Percentiles rank a stretch among this genome's conserved stretches.
Conservation (phyloP, 2,888 invertebrate genomes). For the Cephus nigrinus region DNA sequence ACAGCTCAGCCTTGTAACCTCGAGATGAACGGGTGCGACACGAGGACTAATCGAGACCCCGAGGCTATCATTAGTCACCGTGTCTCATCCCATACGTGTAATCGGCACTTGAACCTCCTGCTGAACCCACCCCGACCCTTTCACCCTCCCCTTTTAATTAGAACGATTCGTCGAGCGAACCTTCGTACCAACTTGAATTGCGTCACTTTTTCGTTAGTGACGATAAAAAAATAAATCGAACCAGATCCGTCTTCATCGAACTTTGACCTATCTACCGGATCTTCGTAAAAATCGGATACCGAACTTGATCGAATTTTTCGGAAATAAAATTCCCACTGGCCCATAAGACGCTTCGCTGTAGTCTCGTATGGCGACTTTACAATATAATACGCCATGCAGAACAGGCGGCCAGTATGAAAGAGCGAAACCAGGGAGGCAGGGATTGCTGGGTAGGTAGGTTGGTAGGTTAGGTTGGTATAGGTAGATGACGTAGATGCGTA, state of each 20-base stretch:
- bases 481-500: slow-evolving; percentile 61
- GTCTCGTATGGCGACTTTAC: background rate
- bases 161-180: background rate
- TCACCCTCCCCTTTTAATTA: background rate
- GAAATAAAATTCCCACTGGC: background rate
- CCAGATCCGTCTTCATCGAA: no score
- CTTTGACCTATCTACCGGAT: no score
- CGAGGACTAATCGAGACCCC: slow-evolving; percentile 48
- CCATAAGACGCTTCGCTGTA: background rate
- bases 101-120: background rate
- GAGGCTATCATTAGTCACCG: slow-evolving; percentile 54
- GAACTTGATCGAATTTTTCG: background rate
- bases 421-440: slow-evolving; percentile 3
- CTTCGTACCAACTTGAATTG: background rate
- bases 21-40: slow-evolving; percentile 25
- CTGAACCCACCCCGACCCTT: background rate
- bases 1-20: slow-evolving; percentile 19
- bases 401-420: background rate
- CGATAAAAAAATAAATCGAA: background rate
- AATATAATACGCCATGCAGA: background rate
- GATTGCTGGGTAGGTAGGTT: slow-evolving; percentile 34
- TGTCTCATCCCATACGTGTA: slow-evolving; percentile 19
- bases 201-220: background rate
- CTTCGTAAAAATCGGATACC: no score
- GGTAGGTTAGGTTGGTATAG: slow-evolving; percentile 35